Base-by-base conservation (phyloP, 2,113 vertebrate species). In the Brevimyrus niger region DNA sequence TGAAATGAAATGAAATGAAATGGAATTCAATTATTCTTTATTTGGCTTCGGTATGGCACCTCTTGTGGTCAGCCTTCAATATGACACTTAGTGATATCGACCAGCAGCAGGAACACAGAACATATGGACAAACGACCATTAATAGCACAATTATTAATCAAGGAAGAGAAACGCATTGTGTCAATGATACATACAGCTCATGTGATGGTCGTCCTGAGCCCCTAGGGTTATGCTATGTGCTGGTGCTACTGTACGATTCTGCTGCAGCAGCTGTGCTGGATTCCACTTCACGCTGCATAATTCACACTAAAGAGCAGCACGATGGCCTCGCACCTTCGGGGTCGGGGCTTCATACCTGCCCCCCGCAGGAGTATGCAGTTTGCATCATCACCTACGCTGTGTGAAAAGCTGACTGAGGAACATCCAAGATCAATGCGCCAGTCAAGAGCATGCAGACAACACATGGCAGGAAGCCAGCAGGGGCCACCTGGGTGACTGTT, bases 281-380 rank as follows among this genome's bases (percentile, higher is more conserved):
- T 91, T 65, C 91, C 90, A 86, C 90, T 88, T 42, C 86, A 61
- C 21, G 35, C 53, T 23, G 35, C 17, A n/a, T 55, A 61, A 87
- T 42, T 51, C 92, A 91, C 88, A 89, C 51, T 11, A n/a, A 73
- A 88, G 51, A 44, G 82, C 2, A 47, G 23, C 82, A 11, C 23
- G 47, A 47, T 13, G 42, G 82, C 42, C 35, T 47, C 82, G 42
- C 44, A n/a, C 46, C 42, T 4, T 8, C 69, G 17, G 69, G 69
- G 69, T 5, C 4, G 4, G n/a, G 11, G 27, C 31, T 17, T 76
- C 4, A 31, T 35, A 38, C 13, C 69, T 38, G 31, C 69, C 73
- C 73, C 15, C 73, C 15, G 35, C 9, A 1, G 3, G 11, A 42
- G 31, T 76, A 69, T 13, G 61, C 3, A 69, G 9, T 13, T 31